Conservation (phyloP, 2,797 vertebrate species). For the Chelon labrosus region DNA sequence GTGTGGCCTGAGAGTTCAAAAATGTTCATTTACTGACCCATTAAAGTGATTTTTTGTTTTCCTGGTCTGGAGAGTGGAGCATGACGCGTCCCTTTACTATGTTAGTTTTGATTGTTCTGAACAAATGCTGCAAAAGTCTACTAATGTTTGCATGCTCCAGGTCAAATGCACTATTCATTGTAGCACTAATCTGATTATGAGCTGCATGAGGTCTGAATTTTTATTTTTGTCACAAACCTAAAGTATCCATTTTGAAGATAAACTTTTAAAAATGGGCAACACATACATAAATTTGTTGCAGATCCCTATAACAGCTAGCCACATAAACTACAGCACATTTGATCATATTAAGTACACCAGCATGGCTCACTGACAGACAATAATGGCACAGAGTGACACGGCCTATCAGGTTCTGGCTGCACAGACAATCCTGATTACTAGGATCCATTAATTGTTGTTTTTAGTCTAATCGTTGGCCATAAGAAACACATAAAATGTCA, state of each 20-base stretch:
- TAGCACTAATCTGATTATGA: background rate
- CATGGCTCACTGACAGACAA: background rate
- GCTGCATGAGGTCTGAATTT: background rate
- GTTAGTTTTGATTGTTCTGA: background rate
- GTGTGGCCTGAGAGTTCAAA: conserved; percentile 58
- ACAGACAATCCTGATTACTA: background rate
- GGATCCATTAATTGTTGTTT: background rate
- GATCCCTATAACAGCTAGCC: background rate
- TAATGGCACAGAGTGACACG: background rate
- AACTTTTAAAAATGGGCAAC: background rate
- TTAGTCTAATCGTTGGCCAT: background rate
- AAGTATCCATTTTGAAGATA: too few species aligned
- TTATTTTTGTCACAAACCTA: too few species aligned
- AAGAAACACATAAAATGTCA: background rate
- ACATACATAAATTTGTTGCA: background rate
- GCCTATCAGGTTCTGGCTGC: background rate
- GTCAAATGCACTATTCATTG: background rate
- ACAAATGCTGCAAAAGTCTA: conserved; percentile 4
- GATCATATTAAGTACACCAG: background rate
- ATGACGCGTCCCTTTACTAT: background rate
- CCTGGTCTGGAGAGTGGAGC: conserved; percentile 14
- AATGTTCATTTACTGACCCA: conserved; percentile 12
- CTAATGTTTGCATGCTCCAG: background rate
- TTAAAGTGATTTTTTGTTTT: background rate
- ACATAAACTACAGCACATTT: conserved; percentile 4